Evolutionary conservation across 2,113 vertebrate genomes (phyloP).

Genomic region (Lanius ludovicianus): DNA sequence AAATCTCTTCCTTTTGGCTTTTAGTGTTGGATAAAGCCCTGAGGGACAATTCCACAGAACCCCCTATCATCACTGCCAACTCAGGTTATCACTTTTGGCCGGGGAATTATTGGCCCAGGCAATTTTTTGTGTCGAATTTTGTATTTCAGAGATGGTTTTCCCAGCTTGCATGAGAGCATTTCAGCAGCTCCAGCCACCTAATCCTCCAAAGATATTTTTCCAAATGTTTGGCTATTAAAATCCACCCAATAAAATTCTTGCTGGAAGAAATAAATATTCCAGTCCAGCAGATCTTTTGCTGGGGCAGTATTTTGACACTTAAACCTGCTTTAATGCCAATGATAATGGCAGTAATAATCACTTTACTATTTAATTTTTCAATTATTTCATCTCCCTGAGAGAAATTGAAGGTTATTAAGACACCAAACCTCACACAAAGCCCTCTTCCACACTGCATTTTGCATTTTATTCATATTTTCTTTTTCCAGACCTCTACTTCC

Average conservation of each 20-base stretch:
- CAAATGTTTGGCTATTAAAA: not conserved
- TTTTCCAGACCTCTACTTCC: slow-evolving; percentile 16
- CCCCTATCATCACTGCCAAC: not conserved
- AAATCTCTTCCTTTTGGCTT: slow-evolving; percentile 24
- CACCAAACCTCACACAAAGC: not conserved
- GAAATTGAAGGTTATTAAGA: not conserved
- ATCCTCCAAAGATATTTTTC: not conserved
- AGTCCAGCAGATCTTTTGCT: not conserved
- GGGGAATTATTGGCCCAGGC: not conserved
- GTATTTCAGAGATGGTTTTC: not conserved
- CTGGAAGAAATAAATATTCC: not conserved
- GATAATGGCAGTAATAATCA: not conserved
- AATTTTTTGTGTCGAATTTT: not conserved
- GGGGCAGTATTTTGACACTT: not conserved
- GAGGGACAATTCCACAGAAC: not conserved
- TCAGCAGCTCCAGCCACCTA: not conserved
- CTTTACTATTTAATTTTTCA: not conserved
- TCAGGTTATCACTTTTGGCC: not conserved
- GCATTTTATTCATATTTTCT: slow-evolving; percentile 6
- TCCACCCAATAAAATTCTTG: not conserved
- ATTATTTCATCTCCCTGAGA: not conserved
- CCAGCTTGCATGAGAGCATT: not conserved
- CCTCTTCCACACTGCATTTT: not conserved
- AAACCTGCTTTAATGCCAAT: not conserved
- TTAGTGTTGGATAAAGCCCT: not conserved